Percentiles rank a stretch among this genome's conserved stretches.
These are phyloP conservation scores for Baryphthengus martii DNA, from an alignment of 2,113 vertebrate genomes.

Conservation along the genomic window DNA sequence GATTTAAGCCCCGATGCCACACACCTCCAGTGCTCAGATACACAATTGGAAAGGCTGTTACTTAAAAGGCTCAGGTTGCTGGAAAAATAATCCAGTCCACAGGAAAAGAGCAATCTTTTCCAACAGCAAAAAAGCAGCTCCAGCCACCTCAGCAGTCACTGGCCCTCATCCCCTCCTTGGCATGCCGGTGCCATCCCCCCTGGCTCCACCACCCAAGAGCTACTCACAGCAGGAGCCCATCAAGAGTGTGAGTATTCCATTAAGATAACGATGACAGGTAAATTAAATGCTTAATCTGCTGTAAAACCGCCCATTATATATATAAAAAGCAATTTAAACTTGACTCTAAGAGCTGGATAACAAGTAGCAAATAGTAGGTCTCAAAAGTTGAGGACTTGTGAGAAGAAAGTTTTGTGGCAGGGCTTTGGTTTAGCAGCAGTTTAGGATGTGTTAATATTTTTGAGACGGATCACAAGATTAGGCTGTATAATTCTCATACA, in stretches of 20 bases:
- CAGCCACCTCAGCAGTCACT: fast-evolving
- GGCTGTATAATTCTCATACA: not conserved
- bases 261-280: too few relatives aligned
- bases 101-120: not conserved
- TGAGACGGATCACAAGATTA: not conserved
- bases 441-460: not conserved
- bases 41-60: not conserved
- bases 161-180: fast-evolving
- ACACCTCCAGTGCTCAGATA: not conserved
- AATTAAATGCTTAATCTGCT: not conserved
- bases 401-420: not conserved
- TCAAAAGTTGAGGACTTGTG: fast-evolving
- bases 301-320: fast-evolving
- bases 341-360: not conserved
- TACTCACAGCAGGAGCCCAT: fast-evolving
- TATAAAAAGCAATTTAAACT: too few relatives aligned
- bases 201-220: fast-evolving
- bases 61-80: not conserved
- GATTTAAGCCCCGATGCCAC: not conserved
- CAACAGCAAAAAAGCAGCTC: not conserved
- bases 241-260: not conserved
- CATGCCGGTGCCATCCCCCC: not conserved
- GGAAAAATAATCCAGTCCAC: not conserved
- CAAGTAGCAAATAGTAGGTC: not conserved
- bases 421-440: not conserved